A percentile compares a stretch with the other conserved stretches of the same genome.
These are phyloP conservation scores for Clarias laeviceps DNA, from an alignment of 2,797 vertebrate genomes.

Conservation along the genomic window DNA sequence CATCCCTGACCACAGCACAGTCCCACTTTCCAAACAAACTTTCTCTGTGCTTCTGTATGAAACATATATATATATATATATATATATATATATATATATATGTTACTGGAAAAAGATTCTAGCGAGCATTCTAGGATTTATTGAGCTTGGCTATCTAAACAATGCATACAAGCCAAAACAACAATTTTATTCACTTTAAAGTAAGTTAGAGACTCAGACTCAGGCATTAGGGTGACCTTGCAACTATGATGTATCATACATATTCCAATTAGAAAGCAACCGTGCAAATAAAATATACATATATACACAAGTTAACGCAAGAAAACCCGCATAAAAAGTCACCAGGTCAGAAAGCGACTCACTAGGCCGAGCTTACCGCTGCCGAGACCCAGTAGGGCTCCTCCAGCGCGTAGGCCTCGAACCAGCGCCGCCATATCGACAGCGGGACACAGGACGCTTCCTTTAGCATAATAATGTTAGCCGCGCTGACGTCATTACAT, in stretches of 20 bases:
- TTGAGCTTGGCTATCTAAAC: not conserved
- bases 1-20: not conserved
- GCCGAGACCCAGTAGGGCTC: conserved; percentile 66
- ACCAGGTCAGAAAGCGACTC: not conserved
- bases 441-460: conserved; percentile 30
- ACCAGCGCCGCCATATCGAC: conserved; percentile 77
- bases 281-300: not conserved
- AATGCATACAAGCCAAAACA: not conserved
- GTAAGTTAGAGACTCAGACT: not conserved
- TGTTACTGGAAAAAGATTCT: not conserved
- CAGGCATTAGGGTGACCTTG: conserved; percentile 15
- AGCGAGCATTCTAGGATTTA: too few relatives aligned
- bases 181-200: not conserved
- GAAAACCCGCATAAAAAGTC: not conserved
- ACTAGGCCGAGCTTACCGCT: conserved; percentile 60
- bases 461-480: conserved; percentile 51
- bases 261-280: not conserved
- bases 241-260: not conserved
- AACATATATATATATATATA: too few relatives aligned
- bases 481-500: not conserved
- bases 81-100: too few relatives aligned
- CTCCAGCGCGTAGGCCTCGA: conserved; percentile 71
- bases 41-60: not conserved
- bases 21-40: not conserved
- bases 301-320: not conserved